Base-by-base conservation (phyloP, 2,113 vertebrate species). In the Bubo bubo region DNA sequence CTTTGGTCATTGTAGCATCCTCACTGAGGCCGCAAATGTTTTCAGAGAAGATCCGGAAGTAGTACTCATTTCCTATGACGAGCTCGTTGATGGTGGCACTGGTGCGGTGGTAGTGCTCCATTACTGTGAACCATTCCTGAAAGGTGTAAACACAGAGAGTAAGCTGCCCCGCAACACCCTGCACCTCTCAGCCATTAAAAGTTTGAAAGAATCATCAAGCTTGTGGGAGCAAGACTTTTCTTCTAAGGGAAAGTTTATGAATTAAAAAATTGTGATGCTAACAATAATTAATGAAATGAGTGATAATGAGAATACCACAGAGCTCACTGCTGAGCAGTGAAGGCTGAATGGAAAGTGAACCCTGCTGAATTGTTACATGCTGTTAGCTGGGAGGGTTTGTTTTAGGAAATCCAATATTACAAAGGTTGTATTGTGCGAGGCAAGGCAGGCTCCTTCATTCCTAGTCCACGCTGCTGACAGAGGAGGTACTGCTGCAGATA, bases 11-110 rank as follows among this genome's bases (percentile, higher is more conserved):
- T 2, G 99, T 99, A 6, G 99, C 99, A 1, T 98, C 96, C 97
- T 99, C 99, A 2, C 99, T 99, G 88, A 99, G 98, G 81, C 99
- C 99, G 0, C 99, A 99, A 98, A 99, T 99, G 95, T 99, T 99
- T 95, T 99, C 99, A 9, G 99, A 97, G 43, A 98, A 99, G 96
- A 99, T 96, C 45, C 99, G 98, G 98, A 99, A 99, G 97, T 98
- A 99, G 93, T 99, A 99, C 76, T 99, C 99, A 0, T 99, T 99
- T 32, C 99, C 99, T 43, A 99, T 99, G 96, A 99, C 98, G 89
- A 99, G 98, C 63, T 99, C 99, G 2, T 98, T 98, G 93, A 99
- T 99, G 96, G 99, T 99, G 93, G 99, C 99, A 24, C 97, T 99
- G 91, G 97, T 99, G 95, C 99, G 98, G 97, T 99, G 99, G 93